phyloP scores from a whole-genome alignment of 2,888 invertebrate species.

The Melanostoma mellinum region DNA sequence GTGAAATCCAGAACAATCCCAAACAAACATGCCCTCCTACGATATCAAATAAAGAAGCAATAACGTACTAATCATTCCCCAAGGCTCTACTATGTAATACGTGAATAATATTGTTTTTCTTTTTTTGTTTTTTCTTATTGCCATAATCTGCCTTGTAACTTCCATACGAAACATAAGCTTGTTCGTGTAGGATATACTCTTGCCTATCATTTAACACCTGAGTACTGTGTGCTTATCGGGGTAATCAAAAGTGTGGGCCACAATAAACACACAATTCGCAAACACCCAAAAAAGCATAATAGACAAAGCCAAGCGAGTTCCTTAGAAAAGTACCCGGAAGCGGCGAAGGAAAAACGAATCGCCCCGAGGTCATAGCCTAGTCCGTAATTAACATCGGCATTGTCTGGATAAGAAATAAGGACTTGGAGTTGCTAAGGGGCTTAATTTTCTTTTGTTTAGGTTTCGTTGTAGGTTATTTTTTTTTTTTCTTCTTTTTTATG shows the following conservation, averaged over 20 bases:
- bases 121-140: constrained; percentile 28
- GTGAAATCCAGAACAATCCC: no score
- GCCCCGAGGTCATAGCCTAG: constrained; percentile 46
- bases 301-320: not conserved
- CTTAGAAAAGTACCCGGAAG: constrained; percentile 30
- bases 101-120: no score
- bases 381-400: constrained; percentile 64
- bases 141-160: constrained; percentile 16
- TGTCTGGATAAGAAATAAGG: constrained; percentile 59
- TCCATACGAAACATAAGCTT: constrained; percentile 17
- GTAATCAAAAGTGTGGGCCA: not conserved
- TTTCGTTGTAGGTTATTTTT: not conserved
- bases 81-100: not conserved
- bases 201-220: constrained; percentile 49
- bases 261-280: not conserved
- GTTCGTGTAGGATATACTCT: constrained; percentile 7
- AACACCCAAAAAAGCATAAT: not conserved
- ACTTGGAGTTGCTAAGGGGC: constrained; percentile 42
- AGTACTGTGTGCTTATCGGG: constrained; percentile 11
- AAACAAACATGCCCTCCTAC: no score
- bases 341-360: constrained; percentile 26
- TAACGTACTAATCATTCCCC: not conserved
- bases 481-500: not conserved
- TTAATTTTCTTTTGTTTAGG: constrained; percentile 34
- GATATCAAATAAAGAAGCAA: no score